phyloP scores from a whole-genome alignment of 2,888 invertebrate species.

The Aporophyla lueneburgensis region DNA sequence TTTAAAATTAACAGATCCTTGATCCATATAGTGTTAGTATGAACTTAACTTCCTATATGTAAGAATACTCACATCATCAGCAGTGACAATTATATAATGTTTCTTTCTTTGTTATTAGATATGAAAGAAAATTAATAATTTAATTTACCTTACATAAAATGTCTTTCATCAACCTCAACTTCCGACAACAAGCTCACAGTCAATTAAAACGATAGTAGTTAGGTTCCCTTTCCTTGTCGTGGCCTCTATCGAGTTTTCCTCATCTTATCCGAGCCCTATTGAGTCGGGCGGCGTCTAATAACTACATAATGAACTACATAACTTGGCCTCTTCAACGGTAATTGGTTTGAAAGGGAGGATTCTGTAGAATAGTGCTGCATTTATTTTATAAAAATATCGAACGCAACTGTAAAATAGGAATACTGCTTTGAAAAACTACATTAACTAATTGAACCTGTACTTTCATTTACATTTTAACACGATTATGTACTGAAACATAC shows the following conservation, averaged over 20 bases:
- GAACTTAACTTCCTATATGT: too few relatives aligned
- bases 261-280: neutral
- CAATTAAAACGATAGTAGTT: constrained; percentile 3
- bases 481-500: too few relatives aligned
- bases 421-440: neutral
- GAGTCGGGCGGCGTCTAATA: constrained; percentile 33
- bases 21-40: too few relatives aligned
- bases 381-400: constrained; percentile 7
- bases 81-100: too few relatives aligned
- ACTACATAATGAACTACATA: constrained; percentile 45
- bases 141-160: neutral
- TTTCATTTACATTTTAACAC: neutral
- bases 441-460: neutral
- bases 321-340: constrained; percentile 14
- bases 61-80: too few relatives aligned
- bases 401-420: too few relatives aligned
- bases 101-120: too few relatives aligned
- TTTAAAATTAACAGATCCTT: too few relatives aligned
- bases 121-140: neutral
- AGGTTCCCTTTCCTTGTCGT: neutral
- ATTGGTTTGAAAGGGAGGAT: constrained; percentile 22
- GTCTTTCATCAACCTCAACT: neutral
- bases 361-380: neutral
- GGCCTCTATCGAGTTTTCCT: neutral
- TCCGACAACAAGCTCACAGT: neutral